Conservation (phyloP, 2,888 invertebrate genomes). For the Agrypnus murinus region DNA sequence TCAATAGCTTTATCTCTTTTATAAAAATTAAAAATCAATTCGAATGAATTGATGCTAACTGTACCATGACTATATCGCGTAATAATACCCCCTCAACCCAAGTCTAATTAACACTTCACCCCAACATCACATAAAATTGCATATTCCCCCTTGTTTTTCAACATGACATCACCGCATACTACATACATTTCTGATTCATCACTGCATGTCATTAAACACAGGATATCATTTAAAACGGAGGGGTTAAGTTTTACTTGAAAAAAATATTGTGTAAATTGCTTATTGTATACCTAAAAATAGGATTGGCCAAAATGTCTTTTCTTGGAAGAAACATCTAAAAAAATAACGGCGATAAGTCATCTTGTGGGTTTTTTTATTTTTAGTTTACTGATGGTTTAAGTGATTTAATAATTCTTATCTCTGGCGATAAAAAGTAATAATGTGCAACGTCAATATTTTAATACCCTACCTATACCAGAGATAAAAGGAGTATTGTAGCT, state of each 20-base stretch:
- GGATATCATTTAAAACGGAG: conserved; percentile 16
- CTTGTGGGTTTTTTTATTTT: background rate
- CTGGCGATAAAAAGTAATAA: conserved; percentile 10
- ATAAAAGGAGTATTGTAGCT: too few species aligned
- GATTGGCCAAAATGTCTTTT: background rate
- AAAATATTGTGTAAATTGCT: conserved; percentile 15
- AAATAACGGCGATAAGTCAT: background rate
- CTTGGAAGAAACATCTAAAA: background rate
- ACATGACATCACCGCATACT: conserved; percentile 38
- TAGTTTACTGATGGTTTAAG: background rate
- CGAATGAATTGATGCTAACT: conserved; percentile 7
- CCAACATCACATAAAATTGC: conserved; percentile 10
- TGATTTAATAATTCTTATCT: conserved; percentile 14
- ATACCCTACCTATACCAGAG: conserved; percentile 1
- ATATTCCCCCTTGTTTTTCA: conserved; percentile 31
- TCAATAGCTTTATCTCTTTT: background rate
- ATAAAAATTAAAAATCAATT: conserved; percentile 12
- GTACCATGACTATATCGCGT: too few species aligned
- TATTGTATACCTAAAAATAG: conserved; percentile 11
- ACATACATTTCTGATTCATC: conserved; percentile 30
- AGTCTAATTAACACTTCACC: conserved; percentile 33
- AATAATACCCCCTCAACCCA: background rate
- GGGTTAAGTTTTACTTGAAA: conserved; percentile 3
- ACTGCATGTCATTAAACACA: conserved; percentile 24
- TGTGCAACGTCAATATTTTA: conserved; percentile 19